Percentiles rank a stretch among this genome's conserved stretches.
These are phyloP conservation scores for Wasmannia auropunctata DNA, from an alignment of 1,140 invertebrate genomes.

Conservation along the genomic window DNA sequence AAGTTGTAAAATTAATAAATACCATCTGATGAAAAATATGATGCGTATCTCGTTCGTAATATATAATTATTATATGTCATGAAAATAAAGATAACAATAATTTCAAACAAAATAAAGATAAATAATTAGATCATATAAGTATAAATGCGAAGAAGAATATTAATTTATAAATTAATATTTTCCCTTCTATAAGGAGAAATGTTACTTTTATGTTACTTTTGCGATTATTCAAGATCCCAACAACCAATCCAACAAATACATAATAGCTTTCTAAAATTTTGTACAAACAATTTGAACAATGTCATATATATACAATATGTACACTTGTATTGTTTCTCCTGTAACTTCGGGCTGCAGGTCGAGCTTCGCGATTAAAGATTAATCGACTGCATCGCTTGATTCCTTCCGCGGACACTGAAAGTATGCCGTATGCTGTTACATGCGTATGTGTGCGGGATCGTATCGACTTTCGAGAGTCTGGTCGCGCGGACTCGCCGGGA, in stretches of 20 bases:
- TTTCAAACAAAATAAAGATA: too few relatives aligned
- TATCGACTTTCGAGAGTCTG: constrained; percentile 52
- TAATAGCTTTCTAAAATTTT: background rate
- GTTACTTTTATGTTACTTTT: too few relatives aligned
- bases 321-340: background rate
- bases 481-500: constrained; percentile 55
- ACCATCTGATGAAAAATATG: too few relatives aligned
- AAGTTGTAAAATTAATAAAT: too few relatives aligned
- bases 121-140: too few relatives aligned
- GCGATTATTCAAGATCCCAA: background rate
- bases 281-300: background rate
- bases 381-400: background rate
- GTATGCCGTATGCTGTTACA: constrained; percentile 14
- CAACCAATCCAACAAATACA: background rate
- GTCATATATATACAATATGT: background rate
- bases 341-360: background rate
- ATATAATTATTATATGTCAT: too few relatives aligned
- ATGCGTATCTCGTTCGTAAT: too few relatives aligned
- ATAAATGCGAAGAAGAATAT: background rate
- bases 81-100: too few relatives aligned
- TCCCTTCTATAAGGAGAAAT: background rate
- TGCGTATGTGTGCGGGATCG: constrained; percentile 10
- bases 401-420: background rate
- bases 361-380: background rate
- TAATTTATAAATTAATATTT: background rate